A percentile compares a stretch with the other conserved stretches of the same genome.
phyloP scores from a whole-genome alignment of 2,113 vertebrate genomes.

The Speoplatyrhinus poulsoni region DNA sequence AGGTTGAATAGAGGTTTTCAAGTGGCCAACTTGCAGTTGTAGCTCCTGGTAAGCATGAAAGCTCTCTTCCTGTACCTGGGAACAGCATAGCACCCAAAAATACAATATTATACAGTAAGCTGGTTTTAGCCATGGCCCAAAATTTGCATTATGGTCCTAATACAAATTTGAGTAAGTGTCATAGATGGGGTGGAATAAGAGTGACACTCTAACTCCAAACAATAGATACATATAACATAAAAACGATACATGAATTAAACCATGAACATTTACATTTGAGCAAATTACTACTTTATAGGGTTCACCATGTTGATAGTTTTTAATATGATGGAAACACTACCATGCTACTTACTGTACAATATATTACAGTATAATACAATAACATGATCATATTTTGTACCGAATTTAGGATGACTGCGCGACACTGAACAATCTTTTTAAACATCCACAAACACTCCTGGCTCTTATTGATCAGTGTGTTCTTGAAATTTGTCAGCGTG shows the following conservation, averaged over 20 bases:
- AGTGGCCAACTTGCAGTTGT: slow-evolving; percentile 59
- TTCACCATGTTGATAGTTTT: too few species aligned
- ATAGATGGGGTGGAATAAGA: too few species aligned
- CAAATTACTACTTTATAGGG: too few species aligned
- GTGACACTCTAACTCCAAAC: too few species aligned
- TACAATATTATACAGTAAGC: neutral
- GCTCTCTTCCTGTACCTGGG: slow-evolving; percentile 77
- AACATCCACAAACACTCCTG: slow-evolving; percentile 56
- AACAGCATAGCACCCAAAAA: neutral
- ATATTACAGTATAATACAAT: neutral
- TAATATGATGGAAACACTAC: too few species aligned
- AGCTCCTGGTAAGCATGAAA: slow-evolving; percentile 69
- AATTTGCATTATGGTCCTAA: too few species aligned
- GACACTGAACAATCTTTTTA: slow-evolving; percentile 62
- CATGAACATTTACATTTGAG: too few species aligned
- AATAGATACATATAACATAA: too few species aligned
- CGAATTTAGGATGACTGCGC: slow-evolving; percentile 57
- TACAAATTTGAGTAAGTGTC: too few species aligned
- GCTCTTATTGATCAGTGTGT: slow-evolving; percentile 46
- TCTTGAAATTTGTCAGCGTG: slow-evolving; percentile 71
- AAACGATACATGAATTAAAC: too few species aligned
- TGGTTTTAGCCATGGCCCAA: too few species aligned
- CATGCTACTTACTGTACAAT: too few species aligned
- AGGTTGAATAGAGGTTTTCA: slow-evolving; percentile 27
- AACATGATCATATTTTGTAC: slow-evolving; percentile 51